Evolutionary conservation across 2,797 vertebrate genomes (phyloP), one percentile per base, ranked within the genome.

Genomic region (Eulemur coronatus): DNA sequence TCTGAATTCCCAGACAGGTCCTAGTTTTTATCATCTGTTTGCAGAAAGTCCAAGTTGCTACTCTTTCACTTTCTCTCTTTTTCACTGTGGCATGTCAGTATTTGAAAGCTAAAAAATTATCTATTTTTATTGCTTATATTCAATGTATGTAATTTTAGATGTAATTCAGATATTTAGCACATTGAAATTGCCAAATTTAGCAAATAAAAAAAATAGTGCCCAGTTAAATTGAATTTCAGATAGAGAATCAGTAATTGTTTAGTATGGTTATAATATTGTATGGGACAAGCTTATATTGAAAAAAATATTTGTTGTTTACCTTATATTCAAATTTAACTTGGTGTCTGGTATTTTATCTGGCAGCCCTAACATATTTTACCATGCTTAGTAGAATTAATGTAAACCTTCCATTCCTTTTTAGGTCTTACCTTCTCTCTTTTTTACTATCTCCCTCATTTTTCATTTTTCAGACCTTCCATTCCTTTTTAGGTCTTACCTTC

Each of bases 151-250:
- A 28, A 82, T 59, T 96, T 91, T 73, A 55, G 20, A 92, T 73
- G 33, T 35, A 92, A 18, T 84, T 92, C 69, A 73, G 48, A 57
- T 93, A 72, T 76, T 96, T 84, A 86, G 33, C 41, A 76, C n/a
- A 75, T 70, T 41, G 46, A 65, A 10, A 13, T 35, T 96, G 57
- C 30, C 52, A 63, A 57, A 84, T 88, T 93, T 79, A 87, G 26
- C 70, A 91, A 94, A 69, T 46, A 24, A 84, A 73, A 93, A 30
- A 78, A 38, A 52, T 12, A 86, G 73, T 78, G 17, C 9, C 26
- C 43, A 72, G 72, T 92, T 92, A 81, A 95, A 94, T 43, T 88
- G 14, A 95, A 94, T 84, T 94, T 92, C 50, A 90, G 30, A 61
- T 59, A 89, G 61, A 28, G 35, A 94, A 85, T 63, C 15, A 91